phyloP scores from a whole-genome alignment of 2,797 vertebrate species.

The Harpagifer antarcticus region DNA sequence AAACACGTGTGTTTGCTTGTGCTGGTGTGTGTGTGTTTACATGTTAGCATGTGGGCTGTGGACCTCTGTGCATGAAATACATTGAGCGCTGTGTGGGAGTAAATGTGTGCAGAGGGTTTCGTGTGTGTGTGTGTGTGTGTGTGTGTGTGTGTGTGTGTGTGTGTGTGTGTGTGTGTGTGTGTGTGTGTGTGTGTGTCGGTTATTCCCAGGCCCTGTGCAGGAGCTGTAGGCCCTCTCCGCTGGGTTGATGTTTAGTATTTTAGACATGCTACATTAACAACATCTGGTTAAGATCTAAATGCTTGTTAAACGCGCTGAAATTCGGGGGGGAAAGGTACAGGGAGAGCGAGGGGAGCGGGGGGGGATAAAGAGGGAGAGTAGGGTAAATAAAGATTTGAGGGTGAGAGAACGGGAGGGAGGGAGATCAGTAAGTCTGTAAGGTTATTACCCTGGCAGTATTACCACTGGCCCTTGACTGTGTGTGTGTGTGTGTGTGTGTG shows the following conservation, averaged over 20 bases:
- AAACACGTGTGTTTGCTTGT: conserved; percentile 71
- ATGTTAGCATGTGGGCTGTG: conserved; percentile 76
- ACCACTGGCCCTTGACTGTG: conserved; percentile 89
- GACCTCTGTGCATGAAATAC: conserved; percentile 70
- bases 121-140: conserved; percentile 51
- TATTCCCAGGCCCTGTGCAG: conserved; percentile 85
- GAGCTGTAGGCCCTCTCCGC: conserved; percentile 78
- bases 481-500: conserved; percentile 57
- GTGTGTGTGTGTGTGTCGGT: conserved; percentile 44
- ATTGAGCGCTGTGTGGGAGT: conserved; percentile 60
- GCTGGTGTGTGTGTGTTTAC: conserved; percentile 73
- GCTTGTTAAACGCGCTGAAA: conserved; percentile 90
- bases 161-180: conserved; percentile 41
- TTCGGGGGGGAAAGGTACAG: conserved; percentile 74
- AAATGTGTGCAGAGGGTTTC: too few species aligned
- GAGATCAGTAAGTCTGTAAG: conserved; percentile 86
- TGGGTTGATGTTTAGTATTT: conserved; percentile 90
- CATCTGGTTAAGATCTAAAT: conserved; percentile 92
- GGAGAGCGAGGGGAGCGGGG: conserved; percentile 60
- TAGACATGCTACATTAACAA: conserved; percentile 91
- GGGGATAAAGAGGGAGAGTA: conserved; percentile 62
- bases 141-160: conserved; percentile 2
- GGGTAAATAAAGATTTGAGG: conserved; percentile 82
- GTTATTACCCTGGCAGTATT: conserved; percentile 90
- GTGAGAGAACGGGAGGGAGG: conserved; percentile 76